phyloP scores from a whole-genome alignment of 1,140 invertebrate genomes.

The Adelges cooleyi region DNA sequence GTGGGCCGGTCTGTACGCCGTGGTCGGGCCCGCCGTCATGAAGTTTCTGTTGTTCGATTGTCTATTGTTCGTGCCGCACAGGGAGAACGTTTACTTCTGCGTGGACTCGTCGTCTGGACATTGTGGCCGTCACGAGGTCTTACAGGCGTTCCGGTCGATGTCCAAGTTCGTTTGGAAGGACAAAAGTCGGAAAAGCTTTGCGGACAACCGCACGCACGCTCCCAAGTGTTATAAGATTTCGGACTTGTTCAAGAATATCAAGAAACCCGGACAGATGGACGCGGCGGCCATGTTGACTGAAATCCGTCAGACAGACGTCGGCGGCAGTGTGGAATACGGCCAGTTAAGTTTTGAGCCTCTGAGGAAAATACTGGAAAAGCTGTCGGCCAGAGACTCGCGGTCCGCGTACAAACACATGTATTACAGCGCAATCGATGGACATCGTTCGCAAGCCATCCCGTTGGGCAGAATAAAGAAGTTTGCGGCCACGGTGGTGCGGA shows the following conservation, averaged over 20 bases:
- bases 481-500: neutral
- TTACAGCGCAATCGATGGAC: neutral
- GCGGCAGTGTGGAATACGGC: neutral
- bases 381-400: neutral
- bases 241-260: neutral
- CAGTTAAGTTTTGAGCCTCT: neutral
- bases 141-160: neutral
- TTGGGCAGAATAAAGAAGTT: neutral
- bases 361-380: neutral
- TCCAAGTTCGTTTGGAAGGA: neutral
- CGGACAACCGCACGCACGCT: no score
- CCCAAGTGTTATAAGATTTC: neutral
- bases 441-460: neutral
- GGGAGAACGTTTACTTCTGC: neutral
- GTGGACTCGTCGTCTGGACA: neutral
- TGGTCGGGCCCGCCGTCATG: neutral
- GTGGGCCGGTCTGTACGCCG: neutral
- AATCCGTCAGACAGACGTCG: neutral
- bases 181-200: no score
- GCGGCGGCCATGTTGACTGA: neutral
- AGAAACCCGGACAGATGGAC: neutral
- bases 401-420: neutral
- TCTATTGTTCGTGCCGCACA: neutral
- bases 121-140: neutral
- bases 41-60: neutral